Conservation (phyloP, 2,113 vertebrate genomes). For the Genyomyrus donnyi region DNA sequence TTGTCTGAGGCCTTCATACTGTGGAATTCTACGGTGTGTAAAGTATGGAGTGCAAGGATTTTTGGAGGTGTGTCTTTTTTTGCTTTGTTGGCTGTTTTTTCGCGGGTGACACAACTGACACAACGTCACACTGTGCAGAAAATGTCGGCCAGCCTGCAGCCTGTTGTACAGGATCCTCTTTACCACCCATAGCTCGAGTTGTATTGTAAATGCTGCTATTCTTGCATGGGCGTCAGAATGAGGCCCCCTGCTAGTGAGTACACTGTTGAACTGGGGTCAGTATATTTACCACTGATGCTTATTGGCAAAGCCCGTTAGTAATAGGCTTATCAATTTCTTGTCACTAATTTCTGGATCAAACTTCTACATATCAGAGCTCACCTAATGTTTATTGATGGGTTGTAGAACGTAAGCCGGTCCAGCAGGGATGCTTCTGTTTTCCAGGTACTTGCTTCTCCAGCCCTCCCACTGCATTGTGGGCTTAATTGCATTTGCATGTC, state of each 20-base stretch:
- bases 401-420: background rate
- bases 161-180: background rate
- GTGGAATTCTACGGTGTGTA: background rate
- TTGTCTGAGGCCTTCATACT: background rate
- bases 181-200: background rate
- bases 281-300: background rate
- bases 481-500: slow-evolving; percentile 15
- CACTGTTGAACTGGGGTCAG: background rate
- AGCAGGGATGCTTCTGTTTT: background rate
- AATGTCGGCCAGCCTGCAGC: background rate
- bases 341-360: background rate
- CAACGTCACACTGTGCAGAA: background rate
- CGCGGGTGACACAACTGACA: background rate
- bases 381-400: background rate
- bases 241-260: background rate
- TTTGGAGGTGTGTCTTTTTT: background rate
- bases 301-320: background rate
- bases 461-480: background rate
- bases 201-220: background rate
- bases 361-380: background rate
- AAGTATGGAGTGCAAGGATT: background rate
- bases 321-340: background rate
- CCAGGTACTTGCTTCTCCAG: background rate
- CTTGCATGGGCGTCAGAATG: background rate
- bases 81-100: background rate